These are phyloP conservation scores for Ganaspis brasiliensis DNA, from an alignment of 2,888 invertebrate species.

Conservation along the genomic window DNA sequence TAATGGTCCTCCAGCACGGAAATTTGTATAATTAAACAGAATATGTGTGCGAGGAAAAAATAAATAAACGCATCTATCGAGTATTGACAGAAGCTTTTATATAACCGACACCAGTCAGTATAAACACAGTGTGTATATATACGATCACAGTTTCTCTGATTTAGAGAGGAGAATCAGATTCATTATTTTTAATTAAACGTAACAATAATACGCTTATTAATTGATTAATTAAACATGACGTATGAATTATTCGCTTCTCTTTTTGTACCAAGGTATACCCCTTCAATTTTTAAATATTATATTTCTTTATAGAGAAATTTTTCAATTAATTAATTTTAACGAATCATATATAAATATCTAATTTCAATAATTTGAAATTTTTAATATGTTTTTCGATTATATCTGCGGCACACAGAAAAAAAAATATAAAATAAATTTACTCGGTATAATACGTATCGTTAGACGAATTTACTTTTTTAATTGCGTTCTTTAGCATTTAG, in stretches of 20 bases:
- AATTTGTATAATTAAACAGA: conserved; percentile 34
- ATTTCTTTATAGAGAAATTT: no score
- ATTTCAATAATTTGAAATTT: no score
- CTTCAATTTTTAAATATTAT: not conserved
- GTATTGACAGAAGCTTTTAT: conserved; percentile 66
- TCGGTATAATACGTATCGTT: conserved; percentile 14
- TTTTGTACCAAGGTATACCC: not conserved
- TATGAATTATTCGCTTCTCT: conserved; percentile 59
- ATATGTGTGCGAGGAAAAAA: conserved; percentile 42
- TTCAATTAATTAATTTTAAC: no score
- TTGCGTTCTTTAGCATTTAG: not conserved
- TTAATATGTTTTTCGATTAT: no score
- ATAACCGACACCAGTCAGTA: conserved; percentile 58
- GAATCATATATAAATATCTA: no score
- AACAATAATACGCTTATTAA: conserved; percentile 74
- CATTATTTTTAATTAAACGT: conserved; percentile 74
- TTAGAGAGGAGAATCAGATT: conserved; percentile 59
- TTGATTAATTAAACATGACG: conserved; percentile 72
- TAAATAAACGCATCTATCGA: conserved; percentile 60
- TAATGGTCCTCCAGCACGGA: not conserved
- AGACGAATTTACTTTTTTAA: conserved; percentile 15
- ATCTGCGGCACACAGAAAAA: no score
- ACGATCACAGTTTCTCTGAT: conserved; percentile 16
- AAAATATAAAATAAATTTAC: conserved; percentile 12
- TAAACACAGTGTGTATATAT: conserved; percentile 45